Evolutionary conservation across 2,888 invertebrate genomes (phyloP), one percentile per base, ranked within the genome.

Genomic region (Timema podura): DNA sequence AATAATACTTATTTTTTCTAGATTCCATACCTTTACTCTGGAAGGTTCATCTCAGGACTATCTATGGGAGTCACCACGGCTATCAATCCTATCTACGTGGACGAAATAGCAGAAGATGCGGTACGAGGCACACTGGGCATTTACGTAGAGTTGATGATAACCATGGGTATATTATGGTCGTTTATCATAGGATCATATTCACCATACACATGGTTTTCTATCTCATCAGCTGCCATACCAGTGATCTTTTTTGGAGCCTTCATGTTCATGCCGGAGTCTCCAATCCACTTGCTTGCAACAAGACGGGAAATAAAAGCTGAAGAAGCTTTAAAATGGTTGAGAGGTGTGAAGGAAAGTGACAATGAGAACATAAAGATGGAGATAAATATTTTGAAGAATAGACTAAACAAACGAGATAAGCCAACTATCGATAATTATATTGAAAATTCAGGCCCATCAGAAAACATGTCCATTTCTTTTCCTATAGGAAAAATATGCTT

Each of bases 91-190:
- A 91, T 94, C 87, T 96, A 95, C 81, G 87, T 93, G 72, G 92
- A 92, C 59, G 96, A 96, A 81, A 91, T 94, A 65, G 87, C 94
- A 6, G 90, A 92, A 74, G 87, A 87, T 71, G 88, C 90, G 46
- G 86, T 89, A n/a, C 84, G 96, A 74, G 96, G 95, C 0, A 88
- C 91, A 0, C 82, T 95, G 0, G 94, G 94, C 0, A 91, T 94
- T 0, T 88, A 92, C 72, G 88, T 95, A 76, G 92, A 92, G 77
- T 83, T 89, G 61, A 91, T 92, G 81, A 88, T 93, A 59, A 83
- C 83, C 0, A 67, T 87, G 6, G 94, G 94, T 5, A 86, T 91
- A 76, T 79, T 93, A 5, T 85, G 89, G 70, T 83, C 90, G 0
- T 93, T 92, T 79, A 80, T 81, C 0, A 84, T 90, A 75, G 96